Base-by-base conservation (phyloP, 2,113 vertebrate species). In the Xenopus laevis region DNA sequence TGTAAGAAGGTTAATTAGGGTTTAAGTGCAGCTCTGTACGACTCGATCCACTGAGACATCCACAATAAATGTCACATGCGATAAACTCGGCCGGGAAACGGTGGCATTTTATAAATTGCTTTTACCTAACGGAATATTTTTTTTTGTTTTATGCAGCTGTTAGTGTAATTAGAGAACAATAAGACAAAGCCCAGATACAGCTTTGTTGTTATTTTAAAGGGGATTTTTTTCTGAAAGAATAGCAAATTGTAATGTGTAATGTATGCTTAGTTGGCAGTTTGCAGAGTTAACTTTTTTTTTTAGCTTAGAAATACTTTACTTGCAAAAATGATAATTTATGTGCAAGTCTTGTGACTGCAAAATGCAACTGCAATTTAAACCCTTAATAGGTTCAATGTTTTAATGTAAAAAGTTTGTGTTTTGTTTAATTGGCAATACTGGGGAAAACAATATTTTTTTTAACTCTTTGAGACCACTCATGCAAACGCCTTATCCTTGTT, bases 1-100 rank as follows among this genome's bases (percentile, higher is more conserved):
- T 50, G 23, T 60, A 61, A 20, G 23, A 30, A 68, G 58, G 72
- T 68, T 74, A 74, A 74, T 74, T 74, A 65, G 66, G 72, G 64
- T 67, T 59, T 68, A 67, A 33, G 72, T 68, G 17, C 17, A 30
- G 53, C 50, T n/a, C 40, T 60, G 16, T n/a, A 55, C 20, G 62
- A 46, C 20, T 13, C 58, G 27, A 61, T 67, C 72, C 66, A 18
- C 53, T 6, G 55, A 27, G 65, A 68, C 13, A 27, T 15, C 23
- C 63, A 18, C 11, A 11, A 66, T 27, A 47, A 74, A 57, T n/a
- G 65, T 60, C 20, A 59, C 15, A 45, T 46, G 47, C 46, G 52
- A 74, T 60, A 21, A 74, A 40, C 30, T 33, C 40, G 17, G 55
- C 58, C 66, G 15, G 27, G 53, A 74, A 74, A 60, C n/a, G 17